Evolutionary conservation across 92 coral and sea anemone genomes (phyloP), one percentile per base, ranked within the genome.

Genomic region (Pocillopora meandrina): DNA sequence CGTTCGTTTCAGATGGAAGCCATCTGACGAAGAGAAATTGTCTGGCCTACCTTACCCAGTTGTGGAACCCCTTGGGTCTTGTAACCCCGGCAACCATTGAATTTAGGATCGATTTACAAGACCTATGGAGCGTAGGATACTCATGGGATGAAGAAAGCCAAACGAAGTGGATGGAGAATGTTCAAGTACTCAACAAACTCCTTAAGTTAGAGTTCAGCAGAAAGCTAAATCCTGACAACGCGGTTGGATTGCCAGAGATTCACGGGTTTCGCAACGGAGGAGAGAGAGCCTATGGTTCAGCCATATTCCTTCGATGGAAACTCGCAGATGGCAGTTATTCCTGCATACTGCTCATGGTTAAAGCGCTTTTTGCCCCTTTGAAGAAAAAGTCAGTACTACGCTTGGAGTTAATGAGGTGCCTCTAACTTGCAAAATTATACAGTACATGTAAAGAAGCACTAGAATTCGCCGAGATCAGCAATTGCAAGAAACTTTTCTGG

Each of bases 11-110:
- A 26, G 26, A 26, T 26, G 26, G 26, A 26, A 26, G 26, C 26
- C 26, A 75, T 17, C 58, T 84, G 58, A 71, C 90, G 5, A 93
- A 85, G 69, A 76, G 96, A 81, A 61, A 71, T 62, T 91, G 94
- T 65, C 68, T 87, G n/a, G 91, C 94, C 58, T 55, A 47, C 67
- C 49, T 91, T 67, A 87, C 94, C 21, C 91, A 92, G 42, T 36
- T 88, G 12, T 88, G 94, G 94, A 91, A 91, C 56, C 91, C 91
- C 15, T 83, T 90, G 49, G 85, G 85, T 65, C 90, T 91, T 9
- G 75, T 88, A 7, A 12, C 87, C 18, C 90, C 94, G 47, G 87
- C 65, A 10, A 74, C 91, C 31, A 86, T 89, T 10, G 82, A 89
- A 72, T 83, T 84, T 15, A 80, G 87, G 61, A 87, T 89, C 16